phyloP scores from a whole-genome alignment of 2,113 vertebrate species.

The Antechinus stuartii region DNA sequence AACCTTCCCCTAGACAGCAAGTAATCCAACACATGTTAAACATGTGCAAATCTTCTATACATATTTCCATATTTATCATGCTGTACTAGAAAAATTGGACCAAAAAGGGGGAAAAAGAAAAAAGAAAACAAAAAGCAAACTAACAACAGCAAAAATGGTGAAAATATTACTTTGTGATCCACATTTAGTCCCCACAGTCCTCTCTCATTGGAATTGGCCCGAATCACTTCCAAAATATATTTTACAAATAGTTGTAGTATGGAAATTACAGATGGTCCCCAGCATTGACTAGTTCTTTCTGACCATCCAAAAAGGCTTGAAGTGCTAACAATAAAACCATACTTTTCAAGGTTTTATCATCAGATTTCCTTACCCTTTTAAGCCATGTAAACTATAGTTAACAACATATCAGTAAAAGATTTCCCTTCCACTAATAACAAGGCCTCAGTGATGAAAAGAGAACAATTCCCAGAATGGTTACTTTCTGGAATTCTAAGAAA shows the following conservation, averaged over 20 bases:
- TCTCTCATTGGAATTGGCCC: too few species aligned
- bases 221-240: not conserved
- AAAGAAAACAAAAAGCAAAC: too few species aligned
- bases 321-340: constrained; percentile 44
- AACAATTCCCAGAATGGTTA: not conserved
- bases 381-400: constrained; percentile 38
- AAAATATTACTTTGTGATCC: too few species aligned
- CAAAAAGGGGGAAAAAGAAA: too few species aligned
- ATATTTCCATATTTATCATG: too few species aligned
- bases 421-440: constrained; percentile 14
- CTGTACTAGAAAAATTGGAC: too few species aligned
- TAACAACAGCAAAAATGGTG: too few species aligned
- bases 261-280: constrained; percentile 15
- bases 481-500: not conserved
- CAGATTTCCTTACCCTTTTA: constrained; percentile 30
- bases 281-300: constrained; percentile 29
- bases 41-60: too few species aligned
- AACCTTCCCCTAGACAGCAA: too few species aligned
- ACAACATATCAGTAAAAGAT: constrained; percentile 9
- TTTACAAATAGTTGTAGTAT: constrained; percentile 32
- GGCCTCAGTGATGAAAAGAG: constrained; percentile 33
- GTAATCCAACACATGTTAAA: too few species aligned
- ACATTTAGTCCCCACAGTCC: too few species aligned
- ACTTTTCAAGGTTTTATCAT: constrained; percentile 43
- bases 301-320: constrained; percentile 37